phyloP scores from a whole-genome alignment of 1,140 invertebrate species.

The Coptotermes formosanus region DNA sequence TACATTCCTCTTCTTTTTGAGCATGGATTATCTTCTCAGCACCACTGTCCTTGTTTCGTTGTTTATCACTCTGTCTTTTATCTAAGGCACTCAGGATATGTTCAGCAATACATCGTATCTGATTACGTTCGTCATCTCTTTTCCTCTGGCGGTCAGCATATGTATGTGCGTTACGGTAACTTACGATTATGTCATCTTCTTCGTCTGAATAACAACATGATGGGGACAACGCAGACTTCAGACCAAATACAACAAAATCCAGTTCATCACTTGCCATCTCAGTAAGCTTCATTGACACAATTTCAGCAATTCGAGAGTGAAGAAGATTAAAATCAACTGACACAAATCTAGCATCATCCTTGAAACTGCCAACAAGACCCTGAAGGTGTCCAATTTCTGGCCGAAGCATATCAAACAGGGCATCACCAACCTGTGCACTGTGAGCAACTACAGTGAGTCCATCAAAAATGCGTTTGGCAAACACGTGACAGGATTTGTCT shows the following conservation, averaged over 20 bases:
- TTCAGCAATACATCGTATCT: constrained; percentile 41
- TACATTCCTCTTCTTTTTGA: constrained; percentile 51
- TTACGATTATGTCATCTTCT: constrained; percentile 47
- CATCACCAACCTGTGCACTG: constrained; percentile 42
- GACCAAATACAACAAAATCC: constrained; percentile 20
- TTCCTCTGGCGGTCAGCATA: not conserved
- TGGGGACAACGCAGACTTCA: constrained; percentile 25
- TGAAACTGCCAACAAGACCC: constrained; percentile 63
- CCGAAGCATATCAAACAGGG: constrained; percentile 48
- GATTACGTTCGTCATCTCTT: constrained; percentile 22
- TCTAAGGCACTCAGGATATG: constrained; percentile 39
- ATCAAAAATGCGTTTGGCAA: constrained; percentile 61
- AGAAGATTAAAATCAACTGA: constrained; percentile 60
- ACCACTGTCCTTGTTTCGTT: not conserved
- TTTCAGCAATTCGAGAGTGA: constrained; percentile 59
- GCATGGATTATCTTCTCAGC: not conserved
- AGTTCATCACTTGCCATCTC: constrained; percentile 27
- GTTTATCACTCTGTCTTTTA: constrained; percentile 1
- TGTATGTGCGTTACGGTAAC: not conserved
- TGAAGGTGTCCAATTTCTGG: constrained; percentile 63
- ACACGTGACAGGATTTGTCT: constrained; percentile 64
- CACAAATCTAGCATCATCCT: constrained; percentile 60
- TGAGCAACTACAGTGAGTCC: constrained; percentile 46
- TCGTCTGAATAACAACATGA: constrained; percentile 43
- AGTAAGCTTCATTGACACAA: constrained; percentile 46